phyloP scores from a whole-genome alignment of 2,797 vertebrate genomes.

The Hipposideros larvatus region DNA sequence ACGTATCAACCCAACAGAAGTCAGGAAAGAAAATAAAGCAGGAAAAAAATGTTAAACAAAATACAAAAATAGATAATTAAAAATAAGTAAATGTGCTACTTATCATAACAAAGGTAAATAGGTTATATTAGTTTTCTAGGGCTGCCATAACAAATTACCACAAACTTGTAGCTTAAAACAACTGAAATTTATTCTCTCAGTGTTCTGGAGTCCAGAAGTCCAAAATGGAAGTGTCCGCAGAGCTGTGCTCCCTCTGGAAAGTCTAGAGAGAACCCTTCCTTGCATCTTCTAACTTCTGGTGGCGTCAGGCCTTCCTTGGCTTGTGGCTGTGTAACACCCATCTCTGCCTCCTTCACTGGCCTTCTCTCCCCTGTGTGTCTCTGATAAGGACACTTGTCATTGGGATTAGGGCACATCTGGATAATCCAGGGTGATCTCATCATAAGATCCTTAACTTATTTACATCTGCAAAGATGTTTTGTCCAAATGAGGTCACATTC shows the following conservation, averaged over 20 bases:
- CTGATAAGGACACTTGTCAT: not conserved
- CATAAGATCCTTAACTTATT: not conserved
- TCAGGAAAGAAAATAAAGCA: not conserved
- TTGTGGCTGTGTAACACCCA: not conserved
- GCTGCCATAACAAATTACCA: not conserved
- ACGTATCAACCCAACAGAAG: not conserved
- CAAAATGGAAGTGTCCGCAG: not conserved
- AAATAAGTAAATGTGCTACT: not conserved
- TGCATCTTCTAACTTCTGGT: not conserved
- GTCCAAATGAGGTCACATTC: not conserved
- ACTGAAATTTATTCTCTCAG: not conserved
- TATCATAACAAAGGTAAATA: not conserved
- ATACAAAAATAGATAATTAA: not conserved
- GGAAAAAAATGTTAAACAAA: not conserved
- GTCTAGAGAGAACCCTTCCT: not conserved
- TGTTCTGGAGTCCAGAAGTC: not conserved
- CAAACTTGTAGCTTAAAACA: not conserved
- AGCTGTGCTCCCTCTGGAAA: not conserved
- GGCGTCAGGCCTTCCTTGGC: not conserved
- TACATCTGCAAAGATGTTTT: not conserved
- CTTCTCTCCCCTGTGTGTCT: not conserved
- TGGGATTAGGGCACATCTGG: not conserved
- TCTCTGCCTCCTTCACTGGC: not conserved
- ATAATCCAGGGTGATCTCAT: not conserved
- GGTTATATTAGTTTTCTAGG: not conserved